Conservation (phyloP, 1,140 invertebrate species). For the Drosophila fuyamai region DNA sequence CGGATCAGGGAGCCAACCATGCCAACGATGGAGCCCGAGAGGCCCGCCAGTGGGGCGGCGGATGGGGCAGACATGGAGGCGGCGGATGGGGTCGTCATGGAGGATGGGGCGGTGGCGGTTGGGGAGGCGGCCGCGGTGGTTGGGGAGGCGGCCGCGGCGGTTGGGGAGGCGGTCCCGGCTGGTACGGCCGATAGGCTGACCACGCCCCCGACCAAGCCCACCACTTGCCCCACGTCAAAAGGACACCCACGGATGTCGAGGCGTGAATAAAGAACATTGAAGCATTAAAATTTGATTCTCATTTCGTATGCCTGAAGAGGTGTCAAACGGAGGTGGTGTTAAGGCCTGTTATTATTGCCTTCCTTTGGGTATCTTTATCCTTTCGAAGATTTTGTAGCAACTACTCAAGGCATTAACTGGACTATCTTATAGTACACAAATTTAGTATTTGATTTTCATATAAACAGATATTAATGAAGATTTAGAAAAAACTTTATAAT, state of each 20-base stretch:
- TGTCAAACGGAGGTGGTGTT: background rate
- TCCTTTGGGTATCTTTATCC: background rate
- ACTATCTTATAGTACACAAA: too few relatives aligned
- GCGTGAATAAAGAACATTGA: constrained; percentile 44
- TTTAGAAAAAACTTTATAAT: too few relatives aligned
- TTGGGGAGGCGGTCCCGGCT: constrained; percentile 1
- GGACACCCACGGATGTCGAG: constrained; percentile 11
- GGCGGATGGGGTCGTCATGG: constrained; percentile 23
- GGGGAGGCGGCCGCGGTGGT: constrained; percentile 14
- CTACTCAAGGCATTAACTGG: background rate
- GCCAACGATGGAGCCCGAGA: constrained; percentile 48
- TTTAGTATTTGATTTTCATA: too few relatives aligned
- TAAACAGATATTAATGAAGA: too few relatives aligned
- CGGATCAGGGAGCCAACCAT: constrained; percentile 36
- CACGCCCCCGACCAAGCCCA: constrained; percentile 5
- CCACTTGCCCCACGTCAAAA: constrained; percentile 6
- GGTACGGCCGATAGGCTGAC: constrained; percentile 16
- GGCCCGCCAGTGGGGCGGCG: constrained; percentile 30
- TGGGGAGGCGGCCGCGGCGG: constrained; percentile 10
- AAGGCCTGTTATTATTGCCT: constrained; percentile 10
- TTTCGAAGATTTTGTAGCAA: background rate
- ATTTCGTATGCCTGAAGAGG: constrained; percentile 8
- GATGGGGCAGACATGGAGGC: background rate
- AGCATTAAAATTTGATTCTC: constrained; percentile 26
- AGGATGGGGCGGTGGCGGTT: background rate